phyloP scores from a whole-genome alignment of 1,140 invertebrate genomes.

The Piezodorus guildinii region DNA sequence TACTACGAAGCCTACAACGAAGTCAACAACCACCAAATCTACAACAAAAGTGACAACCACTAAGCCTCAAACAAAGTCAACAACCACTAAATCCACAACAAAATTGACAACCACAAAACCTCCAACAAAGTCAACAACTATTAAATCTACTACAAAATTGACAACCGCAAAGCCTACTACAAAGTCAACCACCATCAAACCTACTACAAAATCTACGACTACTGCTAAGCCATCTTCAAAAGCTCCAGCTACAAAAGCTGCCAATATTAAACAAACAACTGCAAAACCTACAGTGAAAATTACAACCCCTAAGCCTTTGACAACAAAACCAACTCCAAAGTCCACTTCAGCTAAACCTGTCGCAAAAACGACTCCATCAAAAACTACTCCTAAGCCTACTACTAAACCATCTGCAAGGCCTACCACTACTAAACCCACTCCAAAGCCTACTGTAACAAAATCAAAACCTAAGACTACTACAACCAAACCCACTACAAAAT shows the following conservation, averaged over 20 bases:
- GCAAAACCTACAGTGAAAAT: constrained; percentile 18
- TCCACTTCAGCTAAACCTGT: constrained; percentile 18
- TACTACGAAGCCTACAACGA: constrained; percentile 17
- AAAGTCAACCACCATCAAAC: background rate
- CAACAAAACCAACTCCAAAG: constrained; percentile 11
- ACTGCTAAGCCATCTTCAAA: constrained; percentile 10
- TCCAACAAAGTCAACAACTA: constrained; percentile 20
- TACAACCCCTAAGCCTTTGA: constrained; percentile 20
- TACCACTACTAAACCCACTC: constrained; percentile 3
- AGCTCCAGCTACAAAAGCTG: constrained; percentile 19
- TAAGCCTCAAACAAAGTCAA: constrained; percentile 3
- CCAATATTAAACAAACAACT: constrained; percentile 22
- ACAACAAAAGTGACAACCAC: constrained; percentile 11
- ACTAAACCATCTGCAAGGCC: constrained; percentile 11
- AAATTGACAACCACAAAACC: constrained; percentile 16
- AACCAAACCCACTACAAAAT: constrained; percentile 14
- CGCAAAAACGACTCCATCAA: constrained; percentile 16
- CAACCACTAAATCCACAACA: constrained; percentile 1
- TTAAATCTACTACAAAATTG: constrained; percentile 15
- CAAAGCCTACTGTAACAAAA: constrained; percentile 6
- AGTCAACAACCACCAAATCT: constrained; percentile 18
- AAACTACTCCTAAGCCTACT: constrained; percentile 11
- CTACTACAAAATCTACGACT: background rate
- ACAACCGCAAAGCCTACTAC: constrained; percentile 3
- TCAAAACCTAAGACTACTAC: background rate